Evolutionary conservation across 2,888 invertebrate species (phyloP), one percentile per base, ranked within the genome.

Genomic region (Osmoderma eremita): DNA sequence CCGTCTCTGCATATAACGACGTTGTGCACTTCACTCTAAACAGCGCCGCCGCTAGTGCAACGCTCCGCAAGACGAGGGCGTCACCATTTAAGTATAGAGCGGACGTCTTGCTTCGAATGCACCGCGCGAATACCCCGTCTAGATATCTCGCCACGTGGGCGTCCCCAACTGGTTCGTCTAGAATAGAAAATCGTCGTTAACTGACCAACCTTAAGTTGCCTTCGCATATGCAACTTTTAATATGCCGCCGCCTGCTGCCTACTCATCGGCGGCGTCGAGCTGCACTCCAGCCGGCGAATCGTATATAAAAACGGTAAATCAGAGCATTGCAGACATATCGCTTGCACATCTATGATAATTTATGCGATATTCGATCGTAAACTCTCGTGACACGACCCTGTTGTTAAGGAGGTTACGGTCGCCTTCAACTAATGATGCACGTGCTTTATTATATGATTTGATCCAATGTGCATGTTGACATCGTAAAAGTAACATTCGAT

Each of bases 201-300:
- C 67, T 72, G 74, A 74, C 74, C 74, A 72, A 67, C 72, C 74
- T 68, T 69, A 71, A 73, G 69, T 66, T 69, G 64, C 69, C 68
- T 45, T 67, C 63, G 56, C 63, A 67, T 63, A 56, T 63, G 63
- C 56, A 45, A 56, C 50, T 49, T 63, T 50, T 67, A 67, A 63
- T 39, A 38, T 41, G 53, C 51, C 49, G 50, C 36, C 38, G 58
- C 38, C 49, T 45, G 17, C 58, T 61, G 45, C 45, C 45, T 61
- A 61, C 30, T 45, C 45, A 30, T 48, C 58, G 30, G 12, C 24
- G 45, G 22, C 42, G 45, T 61, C 4, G 58, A 12, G 24, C n/a
- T n/a, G 6, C 30, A 24, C 30, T 30, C 17, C 15, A 22, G 13
- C 10, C 51, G 17, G 15, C 18, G 8, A 8, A 22, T 18, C 20